Conservation (phyloP, 2,888 invertebrate genomes). For the Syritta pipiens region DNA sequence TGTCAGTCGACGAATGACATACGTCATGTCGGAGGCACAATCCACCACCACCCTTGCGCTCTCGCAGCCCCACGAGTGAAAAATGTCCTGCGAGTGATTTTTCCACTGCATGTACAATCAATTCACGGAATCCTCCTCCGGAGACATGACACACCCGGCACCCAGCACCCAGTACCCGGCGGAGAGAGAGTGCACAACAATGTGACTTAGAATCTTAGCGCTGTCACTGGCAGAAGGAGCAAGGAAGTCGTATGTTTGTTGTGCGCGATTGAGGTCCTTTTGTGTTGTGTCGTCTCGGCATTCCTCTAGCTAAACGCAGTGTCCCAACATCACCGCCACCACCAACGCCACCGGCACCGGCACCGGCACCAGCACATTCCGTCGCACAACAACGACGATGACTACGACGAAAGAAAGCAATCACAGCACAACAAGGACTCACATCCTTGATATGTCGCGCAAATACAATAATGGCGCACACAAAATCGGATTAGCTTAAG, state of each 20-base stretch:
- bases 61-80: slow-evolving; percentile 40
- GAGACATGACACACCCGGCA: slow-evolving; percentile 28
- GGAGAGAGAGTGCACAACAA: slow-evolving; percentile 41
- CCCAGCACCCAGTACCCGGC: not conserved
- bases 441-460: slow-evolving; percentile 67
- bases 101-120: slow-evolving; percentile 43
- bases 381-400: slow-evolving; percentile 33
- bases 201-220: slow-evolving; percentile 44
- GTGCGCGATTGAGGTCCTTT: slow-evolving; percentile 62
- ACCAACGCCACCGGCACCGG: too few species aligned
- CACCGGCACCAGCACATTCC: slow-evolving; percentile 38
- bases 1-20: slow-evolving; percentile 66
- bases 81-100: slow-evolving; percentile 53
- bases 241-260: slow-evolving; percentile 57
- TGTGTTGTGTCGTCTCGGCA: slow-evolving; percentile 21
- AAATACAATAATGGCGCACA: slow-evolving; percentile 69
- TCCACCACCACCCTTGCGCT: too few species aligned
- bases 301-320: slow-evolving; percentile 26
- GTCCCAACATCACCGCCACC: too few species aligned
- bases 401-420: slow-evolving; percentile 52
- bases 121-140: slow-evolving; percentile 45
- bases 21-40: too few species aligned
- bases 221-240: slow-evolving; percentile 50
- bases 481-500: slow-evolving; percentile 69
- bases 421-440: slow-evolving; percentile 67